Base-by-base conservation (phyloP, 2,113 vertebrate genomes). In the Patagioenas fasciata region DNA sequence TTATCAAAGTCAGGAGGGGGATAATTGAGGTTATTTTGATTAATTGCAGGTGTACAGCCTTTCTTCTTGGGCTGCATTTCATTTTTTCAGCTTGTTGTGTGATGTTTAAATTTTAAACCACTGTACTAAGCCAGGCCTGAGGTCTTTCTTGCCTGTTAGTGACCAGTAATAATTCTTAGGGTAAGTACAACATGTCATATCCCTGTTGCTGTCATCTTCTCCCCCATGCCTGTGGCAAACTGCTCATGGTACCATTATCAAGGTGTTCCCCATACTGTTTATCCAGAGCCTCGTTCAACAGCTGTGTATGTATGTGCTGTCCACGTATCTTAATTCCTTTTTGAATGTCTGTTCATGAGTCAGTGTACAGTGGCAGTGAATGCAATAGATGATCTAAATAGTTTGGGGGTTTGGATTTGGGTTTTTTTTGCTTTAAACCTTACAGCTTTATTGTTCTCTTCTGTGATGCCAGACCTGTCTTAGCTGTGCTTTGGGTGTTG, bases 401-500 rank as follows among this genome's bases (percentile, higher is more conserved):
- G 15, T 32, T 32, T 5, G 16, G 36, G 17, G 10, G 3, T 9
- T 47, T 15, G 11, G 32, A 25, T 56, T 17, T 40, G 36, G 47
- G 13, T 10, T 21, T 26, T 28, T 60, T 6, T 61, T 47, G 31
- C 24, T 81, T 62, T 74, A 31, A 65, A 29, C 34, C 5, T 56
- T 25, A 7, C 28, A 18, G 44, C 44, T 44, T 44, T 44, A 44
- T 44, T 44, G 44, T 44, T 44, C 17, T 44, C 18, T 19, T 44
- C 15, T 24, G 60, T 15, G 54, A 0, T 10, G 36, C n/a, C 51
- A 20, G 66, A 56, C 16, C 64, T 8, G 69, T 23, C 8, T 6
- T 5, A 15, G 40, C 25, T 29, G 28, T 50, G 2, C 40, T 31
- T 20, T 2, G 15, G 24, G 17, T 7, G 1, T 12, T 0, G 0